Conservation (phyloP, 2,113 vertebrate species). For the Asarcornis scutulata region DNA sequence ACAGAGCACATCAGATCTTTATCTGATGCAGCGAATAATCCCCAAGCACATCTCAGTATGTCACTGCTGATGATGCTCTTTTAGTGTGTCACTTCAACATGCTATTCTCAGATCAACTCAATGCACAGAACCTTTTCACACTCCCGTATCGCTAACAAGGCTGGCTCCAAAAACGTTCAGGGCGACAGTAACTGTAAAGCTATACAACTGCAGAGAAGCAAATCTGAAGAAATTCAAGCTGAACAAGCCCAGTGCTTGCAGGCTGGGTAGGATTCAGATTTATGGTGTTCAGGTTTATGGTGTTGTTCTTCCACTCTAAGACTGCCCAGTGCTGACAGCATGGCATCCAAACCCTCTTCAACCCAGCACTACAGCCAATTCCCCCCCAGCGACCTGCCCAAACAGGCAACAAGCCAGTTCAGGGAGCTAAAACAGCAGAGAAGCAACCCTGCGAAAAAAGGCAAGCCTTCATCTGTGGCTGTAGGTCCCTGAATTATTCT, state of each 20-base stretch:
- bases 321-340: accelerated
- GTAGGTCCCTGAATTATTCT: not conserved
- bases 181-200: not conserved
- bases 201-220: not conserved
- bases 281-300: not conserved
- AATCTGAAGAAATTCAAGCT: not conserved
- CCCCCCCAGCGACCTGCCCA: not conserved
- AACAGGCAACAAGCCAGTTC: not conserved
- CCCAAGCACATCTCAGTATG: slow-evolving; percentile 44
- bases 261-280: not conserved
- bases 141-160: not conserved
- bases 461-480: not conserved
- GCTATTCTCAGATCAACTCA: slow-evolving; percentile 22
- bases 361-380: not conserved
- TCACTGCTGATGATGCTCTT: slow-evolving; percentile 25
- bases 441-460: not conserved
- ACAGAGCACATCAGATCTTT: slow-evolving; percentile 40
- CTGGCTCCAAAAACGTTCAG: not conserved
- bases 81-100: slow-evolving; percentile 35
- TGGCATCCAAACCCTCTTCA: not conserved
- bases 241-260: not conserved
- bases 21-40: slow-evolving; percentile 30
- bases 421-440: not conserved
- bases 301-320: not conserved
- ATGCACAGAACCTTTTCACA: slow-evolving; percentile 2